Evolutionary conservation across 2,113 vertebrate genomes (phyloP), one percentile per base, ranked within the genome.

Genomic region (Oryzias javanicus): DNA sequence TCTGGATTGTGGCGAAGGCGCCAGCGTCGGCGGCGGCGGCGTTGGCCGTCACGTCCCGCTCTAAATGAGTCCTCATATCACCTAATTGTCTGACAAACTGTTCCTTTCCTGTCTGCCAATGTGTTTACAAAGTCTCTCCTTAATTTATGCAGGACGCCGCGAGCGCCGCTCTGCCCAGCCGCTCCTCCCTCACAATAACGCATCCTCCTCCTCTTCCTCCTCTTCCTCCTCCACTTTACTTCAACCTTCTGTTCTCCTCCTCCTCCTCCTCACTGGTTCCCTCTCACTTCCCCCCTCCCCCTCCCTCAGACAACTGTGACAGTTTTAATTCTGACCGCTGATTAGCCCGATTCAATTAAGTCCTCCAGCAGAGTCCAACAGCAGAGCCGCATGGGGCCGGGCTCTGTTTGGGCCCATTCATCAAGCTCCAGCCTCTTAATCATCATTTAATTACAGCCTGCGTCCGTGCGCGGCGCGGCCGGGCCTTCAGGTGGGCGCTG

Each of bases 321-420:
- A 90, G 91, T 91, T 91, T 91, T 90, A 91, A 91, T 90, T 91
- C 91, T 81, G 81, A 85, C 82, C 79, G 24, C 87, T 92, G 89
- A 91, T 91, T 90, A 90, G 89, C 79, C 76, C 12, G 85, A 91
- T 86, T 90, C 89, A 90, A 87, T 90, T 88, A 90, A 89, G 87
- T 89, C 70, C 54, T 79, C 67, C 87, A 73, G 82, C 90, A 85
- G 89, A 27, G 84, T 86, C 83, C 82, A 76, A 82, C 88, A 88
- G 84, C 81, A 76, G 83, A 88, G 81, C 89, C 88, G 86, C 89
- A 81, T 84, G 89, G 78, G 86, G 35, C 35, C 84, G 91, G 88
- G 89, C 88, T 84, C 47, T 82, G 57, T 76, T 85, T 85, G 78
- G 76, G 53, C 77, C 80, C 88, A 87, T 90, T 91, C 90, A 89